phyloP scores from a whole-genome alignment of 2,888 invertebrate species.

The Drosophila stalkeri region DNA sequence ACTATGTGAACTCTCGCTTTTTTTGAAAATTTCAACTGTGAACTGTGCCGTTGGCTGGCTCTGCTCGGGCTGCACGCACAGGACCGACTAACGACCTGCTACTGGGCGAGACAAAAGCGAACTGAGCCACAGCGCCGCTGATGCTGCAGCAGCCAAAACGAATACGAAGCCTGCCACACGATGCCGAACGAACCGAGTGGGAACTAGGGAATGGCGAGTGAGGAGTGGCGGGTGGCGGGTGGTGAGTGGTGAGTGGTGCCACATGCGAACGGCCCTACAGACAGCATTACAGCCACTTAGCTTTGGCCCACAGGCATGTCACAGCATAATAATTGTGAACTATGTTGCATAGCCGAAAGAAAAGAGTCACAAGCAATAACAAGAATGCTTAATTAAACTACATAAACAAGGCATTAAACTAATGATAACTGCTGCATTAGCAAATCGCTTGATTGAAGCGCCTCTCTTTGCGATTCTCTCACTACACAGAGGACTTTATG shows the following conservation, averaged over 20 bases:
- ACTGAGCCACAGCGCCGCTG: slow-evolving; percentile 54
- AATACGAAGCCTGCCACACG: slow-evolving; percentile 21
- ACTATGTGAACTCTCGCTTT: not conserved
- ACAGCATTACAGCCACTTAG: slow-evolving; percentile 2
- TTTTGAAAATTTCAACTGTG: slow-evolving; percentile 62
- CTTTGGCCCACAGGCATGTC: slow-evolving; percentile 10
- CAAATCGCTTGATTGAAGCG: not conserved
- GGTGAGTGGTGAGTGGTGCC: not conserved
- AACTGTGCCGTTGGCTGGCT: slow-evolving; percentile 21
- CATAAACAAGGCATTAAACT: not conserved
- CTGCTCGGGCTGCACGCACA: slow-evolving; percentile 7
- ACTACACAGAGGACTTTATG: too few relatives aligned
- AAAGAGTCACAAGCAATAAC: not conserved
- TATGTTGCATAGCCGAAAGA: not conserved
- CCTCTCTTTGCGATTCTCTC: not conserved
- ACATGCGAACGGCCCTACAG: not conserved
- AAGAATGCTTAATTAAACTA: slow-evolving; percentile 4
- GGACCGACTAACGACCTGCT: slow-evolving; percentile 57
- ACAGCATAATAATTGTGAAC: slow-evolving; percentile 11
- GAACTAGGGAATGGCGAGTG: not conserved
- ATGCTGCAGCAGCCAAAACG: slow-evolving; percentile 46
- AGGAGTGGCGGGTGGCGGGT: not conserved
- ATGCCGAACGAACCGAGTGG: slow-evolving; percentile 1
- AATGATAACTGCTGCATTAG: not conserved
- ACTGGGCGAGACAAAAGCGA: slow-evolving; percentile 66